These are phyloP conservation scores for Hydrozoanthus tunicans DNA, from an alignment of 64 coral and sea anemone species.

Conservation along the genomic window DNA sequence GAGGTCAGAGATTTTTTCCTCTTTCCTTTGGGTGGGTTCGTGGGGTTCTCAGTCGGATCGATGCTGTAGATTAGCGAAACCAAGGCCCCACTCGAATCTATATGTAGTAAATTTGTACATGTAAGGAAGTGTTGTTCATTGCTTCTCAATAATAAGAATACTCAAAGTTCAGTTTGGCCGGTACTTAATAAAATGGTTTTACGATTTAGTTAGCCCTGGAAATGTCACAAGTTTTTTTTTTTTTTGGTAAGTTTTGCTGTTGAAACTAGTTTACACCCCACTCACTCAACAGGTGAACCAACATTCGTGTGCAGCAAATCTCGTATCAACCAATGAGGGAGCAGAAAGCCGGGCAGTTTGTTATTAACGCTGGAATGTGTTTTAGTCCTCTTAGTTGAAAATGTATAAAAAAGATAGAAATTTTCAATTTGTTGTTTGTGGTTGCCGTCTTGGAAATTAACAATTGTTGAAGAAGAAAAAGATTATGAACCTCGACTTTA, in stretches of 20 bases:
- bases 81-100: too few relatives aligned
- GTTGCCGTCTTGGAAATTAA: not conserved
- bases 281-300: not conserved
- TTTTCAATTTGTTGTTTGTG: not conserved
- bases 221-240: not conserved
- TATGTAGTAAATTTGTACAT: not conserved
- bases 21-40: too few relatives aligned
- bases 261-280: not conserved
- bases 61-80: too few relatives aligned
- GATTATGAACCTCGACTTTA: not conserved
- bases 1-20: too few relatives aligned
- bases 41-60: too few relatives aligned
- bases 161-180: not conserved
- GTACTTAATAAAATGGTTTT: not conserved
- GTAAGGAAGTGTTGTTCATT: not conserved
- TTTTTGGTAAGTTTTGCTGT: not conserved
- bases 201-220: not conserved
- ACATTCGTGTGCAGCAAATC: not conserved
- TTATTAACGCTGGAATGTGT: not conserved
- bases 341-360: not conserved
- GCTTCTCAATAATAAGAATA: not conserved
- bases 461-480: not conserved
- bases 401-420: not conserved
- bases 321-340: not conserved
- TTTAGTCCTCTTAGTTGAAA: not conserved